Conservation (phyloP, 1,140 invertebrate genomes). For the Temnothorax nylanderi region DNA sequence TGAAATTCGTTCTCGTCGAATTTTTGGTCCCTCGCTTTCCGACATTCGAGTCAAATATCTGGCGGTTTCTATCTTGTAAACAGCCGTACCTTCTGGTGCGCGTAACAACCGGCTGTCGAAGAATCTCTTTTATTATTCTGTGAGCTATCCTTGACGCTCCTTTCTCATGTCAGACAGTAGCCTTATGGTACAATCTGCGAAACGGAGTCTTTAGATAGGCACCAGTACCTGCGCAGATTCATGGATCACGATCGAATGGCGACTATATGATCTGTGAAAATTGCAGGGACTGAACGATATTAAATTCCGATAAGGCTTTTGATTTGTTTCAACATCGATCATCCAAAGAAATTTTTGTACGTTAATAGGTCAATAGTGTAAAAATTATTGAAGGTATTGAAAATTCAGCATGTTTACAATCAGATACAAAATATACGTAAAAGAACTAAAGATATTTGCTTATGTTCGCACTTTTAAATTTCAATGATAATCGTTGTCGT, state of each 20-base stretch:
- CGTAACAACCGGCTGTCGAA: conserved; percentile 56
- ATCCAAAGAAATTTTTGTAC: not conserved
- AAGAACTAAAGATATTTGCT: not conserved
- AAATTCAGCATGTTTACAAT: not conserved
- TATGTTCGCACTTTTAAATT: not conserved
- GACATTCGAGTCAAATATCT: conserved; percentile 34
- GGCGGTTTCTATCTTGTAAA: conserved; percentile 23
- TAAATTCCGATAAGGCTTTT: conserved; percentile 44
- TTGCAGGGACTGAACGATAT: conserved; percentile 45
- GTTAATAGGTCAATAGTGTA: not conserved
- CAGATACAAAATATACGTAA: not conserved
- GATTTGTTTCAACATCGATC: conserved; percentile 34
- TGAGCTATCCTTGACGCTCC: conserved; percentile 42
- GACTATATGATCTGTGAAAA: conserved; percentile 41
- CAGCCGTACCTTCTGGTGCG: conserved; percentile 62
- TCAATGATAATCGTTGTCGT: not conserved
- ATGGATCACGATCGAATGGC: conserved; percentile 50
- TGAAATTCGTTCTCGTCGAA: not conserved
- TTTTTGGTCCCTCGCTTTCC: not conserved
- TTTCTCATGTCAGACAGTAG: conserved; percentile 44
- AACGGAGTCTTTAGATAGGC: conserved; percentile 40
- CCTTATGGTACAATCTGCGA: conserved; percentile 67
- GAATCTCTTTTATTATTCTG: conserved; percentile 39
- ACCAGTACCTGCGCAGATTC: conserved; percentile 55
- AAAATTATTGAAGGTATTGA: not conserved